Evolutionary conservation across 2,888 invertebrate species (phyloP).

Genomic region (Mamestra brassicae): DNA sequence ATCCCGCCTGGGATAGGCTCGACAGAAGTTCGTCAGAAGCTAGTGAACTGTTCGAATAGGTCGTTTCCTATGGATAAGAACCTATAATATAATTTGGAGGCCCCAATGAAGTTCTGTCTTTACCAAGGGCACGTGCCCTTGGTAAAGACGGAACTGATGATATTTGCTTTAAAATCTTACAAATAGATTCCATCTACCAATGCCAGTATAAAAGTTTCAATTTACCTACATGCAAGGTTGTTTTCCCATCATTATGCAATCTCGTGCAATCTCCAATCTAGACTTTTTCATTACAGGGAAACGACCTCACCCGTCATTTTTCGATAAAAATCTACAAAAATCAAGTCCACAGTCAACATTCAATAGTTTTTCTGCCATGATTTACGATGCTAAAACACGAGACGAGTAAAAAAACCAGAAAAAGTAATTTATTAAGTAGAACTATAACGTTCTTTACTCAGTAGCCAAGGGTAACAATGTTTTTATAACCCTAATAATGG

Average conservation of each 20-base stretch:
- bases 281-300: conserved; percentile 9
- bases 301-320: conserved; percentile 2
- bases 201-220: no score
- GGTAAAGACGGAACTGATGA: no score
- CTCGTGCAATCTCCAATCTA: conserved; percentile 6
- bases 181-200: no score
- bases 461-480: conserved; percentile 39
- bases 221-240: neutral
- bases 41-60: no score
- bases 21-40: no score
- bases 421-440: conserved; percentile 24
- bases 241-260: conserved; percentile 11
- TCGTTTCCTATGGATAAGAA: no score
- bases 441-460: conserved; percentile 22
- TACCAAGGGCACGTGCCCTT: no score
- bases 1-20: no score
- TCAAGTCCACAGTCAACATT: neutral
- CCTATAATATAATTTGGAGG: no score
- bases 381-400: conserved; percentile 31
- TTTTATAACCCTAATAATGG: conserved; percentile 60
- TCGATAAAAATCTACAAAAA: conserved; percentile 37
- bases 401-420: conserved; percentile 15
- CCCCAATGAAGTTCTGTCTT: no score
- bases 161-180: no score
- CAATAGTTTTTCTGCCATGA: conserved; percentile 27